A percentile compares a stretch with the other conserved stretches of the same genome.
These are phyloP conservation scores for Plecturocebus donacophilus DNA, from an alignment of 2,113 vertebrate genomes.

Conservation along the genomic window DNA sequence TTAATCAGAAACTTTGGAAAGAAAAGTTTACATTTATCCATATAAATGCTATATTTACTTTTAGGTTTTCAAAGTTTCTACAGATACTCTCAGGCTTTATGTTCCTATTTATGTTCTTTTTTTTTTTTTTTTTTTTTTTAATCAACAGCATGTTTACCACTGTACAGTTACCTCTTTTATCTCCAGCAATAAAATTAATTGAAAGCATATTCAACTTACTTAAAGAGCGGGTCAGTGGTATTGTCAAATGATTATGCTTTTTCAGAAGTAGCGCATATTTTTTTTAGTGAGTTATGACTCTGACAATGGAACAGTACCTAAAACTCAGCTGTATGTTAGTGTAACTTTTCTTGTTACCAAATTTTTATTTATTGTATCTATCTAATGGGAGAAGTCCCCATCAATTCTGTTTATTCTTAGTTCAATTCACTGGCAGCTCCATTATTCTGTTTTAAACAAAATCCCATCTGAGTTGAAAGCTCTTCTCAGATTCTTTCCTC, in stretches of 20 bases:
- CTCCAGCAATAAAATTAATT: constrained; percentile 45
- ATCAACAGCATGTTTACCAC: neutral
- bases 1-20: neutral
- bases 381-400: neutral
- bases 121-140: neutral
- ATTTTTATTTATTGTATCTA: neutral
- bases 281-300: neutral
- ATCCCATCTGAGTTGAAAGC: neutral
- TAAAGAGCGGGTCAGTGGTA: neutral
- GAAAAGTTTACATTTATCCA: neutral
- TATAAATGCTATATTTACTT: neutral
- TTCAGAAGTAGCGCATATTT: neutral
- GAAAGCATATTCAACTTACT: constrained; percentile 32
- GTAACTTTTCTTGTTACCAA: neutral
- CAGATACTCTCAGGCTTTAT: neutral
- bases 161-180: constrained; percentile 50
- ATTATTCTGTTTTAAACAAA: neutral
- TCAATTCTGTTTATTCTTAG: neutral
- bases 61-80: constrained; percentile 16
- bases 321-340: neutral
- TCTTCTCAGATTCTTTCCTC: neutral
- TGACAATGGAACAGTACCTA: neutral
- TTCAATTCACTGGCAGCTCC: neutral
- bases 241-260: neutral
- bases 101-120: constrained; percentile 34